A percentile compares a stretch with the other conserved stretches of the same genome.
Conservation (phyloP, 2,113 vertebrate genomes). For the Stegastes partitus region DNA sequence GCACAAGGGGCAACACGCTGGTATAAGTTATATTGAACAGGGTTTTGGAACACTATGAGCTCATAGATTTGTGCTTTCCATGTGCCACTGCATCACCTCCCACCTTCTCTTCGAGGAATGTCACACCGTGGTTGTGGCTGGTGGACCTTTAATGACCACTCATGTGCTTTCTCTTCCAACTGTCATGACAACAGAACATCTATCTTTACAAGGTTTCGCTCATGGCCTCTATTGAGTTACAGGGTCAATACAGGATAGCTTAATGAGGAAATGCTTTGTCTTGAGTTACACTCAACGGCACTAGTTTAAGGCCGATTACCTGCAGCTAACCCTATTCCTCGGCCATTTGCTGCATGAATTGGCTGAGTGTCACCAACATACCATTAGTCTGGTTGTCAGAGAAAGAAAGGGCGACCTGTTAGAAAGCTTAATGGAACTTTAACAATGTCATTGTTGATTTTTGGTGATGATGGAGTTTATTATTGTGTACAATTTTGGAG, state of each 20-base stretch:
- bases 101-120: slow-evolving; percentile 22
- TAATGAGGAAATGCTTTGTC: slow-evolving; percentile 78
- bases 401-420: slow-evolving; percentile 12
- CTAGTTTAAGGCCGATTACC: slow-evolving; percentile 79
- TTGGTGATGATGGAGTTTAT: slow-evolving; percentile 23
- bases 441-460: slow-evolving; percentile 64
- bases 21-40: background rate
- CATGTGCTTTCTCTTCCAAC: slow-evolving; percentile 68
- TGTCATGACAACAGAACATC: slow-evolving; percentile 84
- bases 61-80: slow-evolving; percentile 23
- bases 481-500: slow-evolving; percentile 23
- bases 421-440: slow-evolving; percentile 60
- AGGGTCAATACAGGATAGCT: slow-evolving; percentile 69
- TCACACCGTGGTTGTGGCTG: slow-evolving; percentile 29
- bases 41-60: slow-evolving; percentile 5
- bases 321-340: slow-evolving; percentile 74
- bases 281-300: slow-evolving; percentile 72
- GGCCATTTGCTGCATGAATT: slow-evolving; percentile 73
- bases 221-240: slow-evolving; percentile 78
- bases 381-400: slow-evolving; percentile 68
- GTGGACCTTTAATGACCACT: slow-evolving; percentile 78
- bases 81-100: slow-evolving; percentile 30
- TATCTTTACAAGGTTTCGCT: slow-evolving; percentile 81
- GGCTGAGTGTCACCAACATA: slow-evolving; percentile 64
- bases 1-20: background rate